These are phyloP conservation scores for Macrobrachium rosenbergii DNA, from an alignment of 1,140 invertebrate species.

Conservation along the genomic window DNA sequence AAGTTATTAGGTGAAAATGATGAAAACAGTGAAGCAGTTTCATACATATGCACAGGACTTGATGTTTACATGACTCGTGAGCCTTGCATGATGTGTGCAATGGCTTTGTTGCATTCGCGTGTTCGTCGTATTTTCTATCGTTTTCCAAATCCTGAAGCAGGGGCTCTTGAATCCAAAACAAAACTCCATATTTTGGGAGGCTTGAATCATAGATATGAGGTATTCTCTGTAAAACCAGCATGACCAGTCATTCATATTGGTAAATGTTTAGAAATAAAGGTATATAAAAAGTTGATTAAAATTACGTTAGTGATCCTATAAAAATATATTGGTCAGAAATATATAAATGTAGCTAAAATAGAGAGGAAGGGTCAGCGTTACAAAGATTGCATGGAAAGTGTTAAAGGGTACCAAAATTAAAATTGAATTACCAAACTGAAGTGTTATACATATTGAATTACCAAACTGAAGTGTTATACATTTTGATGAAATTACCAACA, in stretches of 20 bases:
- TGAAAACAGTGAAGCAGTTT: constrained; percentile 26
- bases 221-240: constrained; percentile 72
- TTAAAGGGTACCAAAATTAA: too few species aligned
- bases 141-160: constrained; percentile 73
- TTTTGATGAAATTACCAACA: too few species aligned
- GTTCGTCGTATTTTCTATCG: constrained; percentile 86
- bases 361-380: too few species aligned
- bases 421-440: too few species aligned
- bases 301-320: background rate
- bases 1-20: background rate
- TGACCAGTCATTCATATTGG: background rate
- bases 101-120: constrained; percentile 93
- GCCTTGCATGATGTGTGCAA: constrained; percentile 94
- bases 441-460: too few species aligned
- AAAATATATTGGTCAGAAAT: too few species aligned
- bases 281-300: background rate
- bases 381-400: too few species aligned
- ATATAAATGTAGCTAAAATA: too few species aligned
- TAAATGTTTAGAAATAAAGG: background rate
- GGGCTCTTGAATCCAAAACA: constrained; percentile 80
- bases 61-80: constrained; percentile 87
- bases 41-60: constrained; percentile 91
- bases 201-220: constrained; percentile 94
- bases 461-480: too few species aligned
- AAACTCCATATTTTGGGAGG: constrained; percentile 83